Evolutionary conservation across 2,113 vertebrate genomes (phyloP).

Genomic region (Ptychochromis oligacanthus): DNA sequence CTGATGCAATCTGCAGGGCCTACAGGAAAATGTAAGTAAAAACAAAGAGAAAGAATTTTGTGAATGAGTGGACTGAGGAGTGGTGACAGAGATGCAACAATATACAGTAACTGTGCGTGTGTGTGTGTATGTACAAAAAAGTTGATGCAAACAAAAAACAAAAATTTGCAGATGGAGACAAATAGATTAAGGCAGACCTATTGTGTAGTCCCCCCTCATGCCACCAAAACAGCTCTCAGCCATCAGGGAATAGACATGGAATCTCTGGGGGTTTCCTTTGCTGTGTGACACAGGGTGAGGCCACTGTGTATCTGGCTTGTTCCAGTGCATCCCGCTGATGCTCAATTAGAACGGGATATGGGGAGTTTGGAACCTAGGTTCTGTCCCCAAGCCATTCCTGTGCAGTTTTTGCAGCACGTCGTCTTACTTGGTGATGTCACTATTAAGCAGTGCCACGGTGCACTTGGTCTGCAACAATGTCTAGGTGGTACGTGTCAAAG

Average conservation of each 20-base stretch:
- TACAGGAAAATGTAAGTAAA: slow-evolving; percentile 11
- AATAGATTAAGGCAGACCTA: neutral
- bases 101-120: neutral
- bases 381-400: neutral
- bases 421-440: neutral
- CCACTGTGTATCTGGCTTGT: neutral
- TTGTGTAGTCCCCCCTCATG: neutral
- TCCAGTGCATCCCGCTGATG: neutral
- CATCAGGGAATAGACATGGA: neutral
- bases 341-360: neutral
- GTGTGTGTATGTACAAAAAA: neutral
- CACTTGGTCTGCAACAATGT: neutral
- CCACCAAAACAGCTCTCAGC: neutral
- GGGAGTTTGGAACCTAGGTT: neutral
- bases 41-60: neutral
- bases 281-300: neutral
- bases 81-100: neutral
- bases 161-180: neutral
- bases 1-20: slow-evolving; percentile 20
- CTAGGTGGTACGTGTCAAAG: neutral
- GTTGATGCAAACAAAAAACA: neutral
- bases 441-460: neutral
- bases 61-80: neutral
- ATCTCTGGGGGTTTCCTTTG: neutral
- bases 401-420: neutral